Evolutionary conservation across 2,113 vertebrate genomes (phyloP).

Genomic region (Varanus komodoensis): DNA sequence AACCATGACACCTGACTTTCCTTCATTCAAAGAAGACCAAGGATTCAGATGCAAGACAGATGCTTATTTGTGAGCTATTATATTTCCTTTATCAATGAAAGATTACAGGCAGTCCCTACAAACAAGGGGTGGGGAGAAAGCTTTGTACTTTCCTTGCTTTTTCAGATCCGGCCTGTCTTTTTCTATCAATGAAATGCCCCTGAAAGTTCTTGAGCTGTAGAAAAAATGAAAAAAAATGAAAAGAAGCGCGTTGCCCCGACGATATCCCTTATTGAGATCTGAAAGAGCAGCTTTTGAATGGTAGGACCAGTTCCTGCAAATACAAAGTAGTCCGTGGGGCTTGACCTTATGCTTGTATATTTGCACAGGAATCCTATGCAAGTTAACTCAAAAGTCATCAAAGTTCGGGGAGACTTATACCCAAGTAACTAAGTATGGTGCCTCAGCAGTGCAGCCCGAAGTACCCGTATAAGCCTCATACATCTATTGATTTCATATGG

Average conservation of each 20-base stretch:
- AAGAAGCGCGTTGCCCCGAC: too few species aligned
- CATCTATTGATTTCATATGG: background rate
- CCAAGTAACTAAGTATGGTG: background rate
- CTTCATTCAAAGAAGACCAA: too few species aligned
- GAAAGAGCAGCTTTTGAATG: background rate
- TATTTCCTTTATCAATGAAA: background rate
- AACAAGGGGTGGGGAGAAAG: background rate
- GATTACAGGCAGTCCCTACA: too few species aligned
- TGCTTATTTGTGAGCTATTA: too few species aligned
- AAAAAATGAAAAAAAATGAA: too few species aligned
- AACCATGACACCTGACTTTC: too few species aligned
- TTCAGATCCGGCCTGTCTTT: background rate
- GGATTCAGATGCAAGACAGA: too few species aligned
- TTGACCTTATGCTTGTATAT: too few species aligned
- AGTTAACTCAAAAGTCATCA: background rate
- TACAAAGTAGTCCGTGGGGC: background rate
- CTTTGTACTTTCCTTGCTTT: background rate
- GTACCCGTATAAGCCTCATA: background rate
- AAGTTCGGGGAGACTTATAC: background rate
- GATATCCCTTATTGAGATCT: background rate
- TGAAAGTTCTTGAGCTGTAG: background rate
- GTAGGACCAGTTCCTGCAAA: background rate
- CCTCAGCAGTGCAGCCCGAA: background rate
- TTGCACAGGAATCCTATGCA: background rate
- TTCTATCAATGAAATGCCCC: background rate